A percentile compares a stretch with the other conserved stretches of the same genome.
Evolutionary conservation across 2,888 invertebrate species (phyloP).

Genomic region (Epinotia bilunana): DNA sequence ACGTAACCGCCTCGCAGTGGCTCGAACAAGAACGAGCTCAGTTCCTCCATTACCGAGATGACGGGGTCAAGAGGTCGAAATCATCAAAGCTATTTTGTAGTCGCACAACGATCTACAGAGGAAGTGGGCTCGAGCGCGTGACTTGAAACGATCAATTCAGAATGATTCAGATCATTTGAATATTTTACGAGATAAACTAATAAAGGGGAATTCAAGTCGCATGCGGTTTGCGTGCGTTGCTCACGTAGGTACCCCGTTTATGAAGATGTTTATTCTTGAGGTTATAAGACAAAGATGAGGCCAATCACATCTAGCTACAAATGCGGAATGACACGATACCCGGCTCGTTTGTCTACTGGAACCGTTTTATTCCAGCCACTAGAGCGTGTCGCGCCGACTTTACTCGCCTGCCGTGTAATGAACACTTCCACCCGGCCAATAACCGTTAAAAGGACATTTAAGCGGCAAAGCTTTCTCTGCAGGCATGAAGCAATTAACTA

Average conservation of each 20-base stretch:
- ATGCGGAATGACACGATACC: constrained; percentile 59
- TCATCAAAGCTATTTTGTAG: constrained; percentile 54
- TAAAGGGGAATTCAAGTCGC: constrained; percentile 39
- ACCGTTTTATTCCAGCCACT: constrained; percentile 73
- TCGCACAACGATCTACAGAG: constrained; percentile 49
- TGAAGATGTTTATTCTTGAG: constrained; percentile 19
- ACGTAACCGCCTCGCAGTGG: constrained; percentile 47
- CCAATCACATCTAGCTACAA: constrained; percentile 53
- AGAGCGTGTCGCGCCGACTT: constrained; percentile 64
- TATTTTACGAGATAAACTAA: constrained; percentile 52
- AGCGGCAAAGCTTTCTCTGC: constrained; percentile 72
- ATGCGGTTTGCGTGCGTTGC: constrained; percentile 29
- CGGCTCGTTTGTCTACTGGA: constrained; percentile 60
- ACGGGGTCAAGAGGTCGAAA: constrained; percentile 62
- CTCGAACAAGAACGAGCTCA: constrained; percentile 54
- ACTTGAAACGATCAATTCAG: constrained; percentile 57
- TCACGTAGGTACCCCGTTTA: constrained; percentile 17
- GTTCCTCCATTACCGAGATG: constrained; percentile 51
- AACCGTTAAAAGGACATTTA: constrained; percentile 77
- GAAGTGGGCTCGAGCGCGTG: constrained; percentile 54
- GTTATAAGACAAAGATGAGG: constrained; percentile 39
- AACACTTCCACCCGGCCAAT: constrained; percentile 79
- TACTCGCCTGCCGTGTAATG: constrained; percentile 76
- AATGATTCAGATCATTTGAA: constrained; percentile 51
- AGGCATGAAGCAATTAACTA: constrained; percentile 65